Conservation (phyloP, 2,797 vertebrate species). For the Florisuga fusca region DNA sequence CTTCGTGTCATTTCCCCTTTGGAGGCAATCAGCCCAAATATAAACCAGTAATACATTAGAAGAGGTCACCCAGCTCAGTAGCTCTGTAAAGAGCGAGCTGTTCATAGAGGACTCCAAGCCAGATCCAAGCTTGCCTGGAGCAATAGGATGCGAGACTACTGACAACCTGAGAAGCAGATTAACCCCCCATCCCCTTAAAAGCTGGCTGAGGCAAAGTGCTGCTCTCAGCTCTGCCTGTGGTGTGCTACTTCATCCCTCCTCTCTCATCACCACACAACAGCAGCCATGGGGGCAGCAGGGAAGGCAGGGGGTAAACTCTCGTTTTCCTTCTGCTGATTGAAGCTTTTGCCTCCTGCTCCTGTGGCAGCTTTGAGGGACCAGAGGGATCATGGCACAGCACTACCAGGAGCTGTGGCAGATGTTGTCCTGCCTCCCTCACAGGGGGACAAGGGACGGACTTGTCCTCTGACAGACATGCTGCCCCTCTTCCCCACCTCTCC, state of each 20-base stretch:
- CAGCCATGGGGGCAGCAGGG: accelerated
- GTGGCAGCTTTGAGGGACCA: not conserved
- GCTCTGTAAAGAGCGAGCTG: slow-evolving; percentile 49
- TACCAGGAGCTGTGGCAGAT: not conserved
- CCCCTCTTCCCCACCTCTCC: not conserved
- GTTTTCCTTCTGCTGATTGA: slow-evolving; percentile 42
- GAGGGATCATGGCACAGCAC: not conserved
- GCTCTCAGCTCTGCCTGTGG: not conserved
- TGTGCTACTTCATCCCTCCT: not conserved
- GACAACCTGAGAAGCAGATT: slow-evolving; percentile 63
- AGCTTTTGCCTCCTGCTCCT: not conserved
- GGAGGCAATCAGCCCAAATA: slow-evolving; percentile 64
- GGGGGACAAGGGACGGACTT: not conserved
- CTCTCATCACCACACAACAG: not conserved
- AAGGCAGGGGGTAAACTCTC: slow-evolving; percentile 1
- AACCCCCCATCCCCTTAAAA: slow-evolving; percentile 1
- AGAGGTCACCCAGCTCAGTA: slow-evolving; percentile 54
- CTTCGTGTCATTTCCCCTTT: slow-evolving; percentile 66
- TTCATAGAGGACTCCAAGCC: slow-evolving; percentile 56
- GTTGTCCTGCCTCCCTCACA: not conserved
- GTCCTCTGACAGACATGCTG: not conserved
- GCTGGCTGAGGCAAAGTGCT: not conserved
- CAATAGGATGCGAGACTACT: slow-evolving; percentile 11
- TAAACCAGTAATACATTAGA: slow-evolving; percentile 70
- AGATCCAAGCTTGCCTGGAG: slow-evolving; percentile 50